phyloP scores from a whole-genome alignment of 2,888 invertebrate species.

The Neelides folsomi region DNA sequence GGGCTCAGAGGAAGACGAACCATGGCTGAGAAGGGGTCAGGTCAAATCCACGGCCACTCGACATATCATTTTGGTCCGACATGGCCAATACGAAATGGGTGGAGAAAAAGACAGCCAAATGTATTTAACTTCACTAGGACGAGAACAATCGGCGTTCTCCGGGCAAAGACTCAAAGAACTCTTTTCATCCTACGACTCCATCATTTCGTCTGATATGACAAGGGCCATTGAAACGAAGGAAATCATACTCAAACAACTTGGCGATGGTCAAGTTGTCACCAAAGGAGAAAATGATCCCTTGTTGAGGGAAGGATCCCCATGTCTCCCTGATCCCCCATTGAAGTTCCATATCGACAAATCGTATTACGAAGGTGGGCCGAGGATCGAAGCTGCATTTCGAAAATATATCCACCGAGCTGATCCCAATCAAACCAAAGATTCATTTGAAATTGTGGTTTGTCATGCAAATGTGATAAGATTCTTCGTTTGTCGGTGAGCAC shows the following conservation, averaged over 20 bases:
- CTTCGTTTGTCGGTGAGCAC: slow-evolving; percentile 75
- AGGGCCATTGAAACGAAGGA: slow-evolving; percentile 82
- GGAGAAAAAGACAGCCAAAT: slow-evolving; percentile 59
- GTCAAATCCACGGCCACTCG: slow-evolving; percentile 50
- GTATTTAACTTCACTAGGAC: slow-evolving; percentile 65
- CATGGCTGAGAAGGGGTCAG: slow-evolving; percentile 54
- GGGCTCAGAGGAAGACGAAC: slow-evolving; percentile 51
- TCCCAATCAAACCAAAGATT: slow-evolving; percentile 61
- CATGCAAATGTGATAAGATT: slow-evolving; percentile 97
- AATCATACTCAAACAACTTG: slow-evolving; percentile 59
- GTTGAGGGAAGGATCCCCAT: slow-evolving; percentile 84
- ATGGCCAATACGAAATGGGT: slow-evolving; percentile 79
- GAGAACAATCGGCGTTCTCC: slow-evolving; percentile 64
- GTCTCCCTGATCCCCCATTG: slow-evolving; percentile 82
- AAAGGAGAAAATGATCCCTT: slow-evolving; percentile 53
- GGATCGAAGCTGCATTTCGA: slow-evolving; percentile 91
- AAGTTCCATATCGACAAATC: slow-evolving; percentile 47
- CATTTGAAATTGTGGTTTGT: slow-evolving; percentile 82
- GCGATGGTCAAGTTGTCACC: slow-evolving; percentile 33
- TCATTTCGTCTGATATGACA: slow-evolving; percentile 83
- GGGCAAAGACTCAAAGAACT: slow-evolving; percentile 63
- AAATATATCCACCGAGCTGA: slow-evolving; percentile 83
- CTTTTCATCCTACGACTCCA: slow-evolving; percentile 59
- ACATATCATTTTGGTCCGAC: slow-evolving; percentile 80
- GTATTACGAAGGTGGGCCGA: slow-evolving; percentile 82